These are phyloP conservation scores for Colletes collaris DNA, from an alignment of 2,888 invertebrate species.

Conservation along the genomic window DNA sequence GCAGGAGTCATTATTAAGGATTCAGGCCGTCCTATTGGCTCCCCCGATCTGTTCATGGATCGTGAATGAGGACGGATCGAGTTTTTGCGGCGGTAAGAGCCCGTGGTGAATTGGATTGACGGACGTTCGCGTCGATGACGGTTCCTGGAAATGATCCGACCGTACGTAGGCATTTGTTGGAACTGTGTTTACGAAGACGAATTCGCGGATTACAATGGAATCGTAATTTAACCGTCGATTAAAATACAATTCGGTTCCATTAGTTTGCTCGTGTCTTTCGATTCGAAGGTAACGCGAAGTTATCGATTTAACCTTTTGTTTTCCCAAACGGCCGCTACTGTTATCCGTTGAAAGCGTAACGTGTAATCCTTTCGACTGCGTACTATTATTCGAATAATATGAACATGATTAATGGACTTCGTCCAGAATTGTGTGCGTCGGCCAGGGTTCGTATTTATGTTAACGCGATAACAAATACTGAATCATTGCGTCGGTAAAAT, in stretches of 20 bases:
- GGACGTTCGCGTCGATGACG: slow-evolving; percentile 18
- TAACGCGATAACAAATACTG: neutral
- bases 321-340: neutral
- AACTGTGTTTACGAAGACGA: slow-evolving; percentile 2
- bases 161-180: neutral
- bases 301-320: neutral
- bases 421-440: neutral
- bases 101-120: slow-evolving; percentile 29
- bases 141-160: slow-evolving; percentile 7
- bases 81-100: slow-evolving; percentile 25
- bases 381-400: neutral
- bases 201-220: slow-evolving; percentile 6
- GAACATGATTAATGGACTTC: neutral
- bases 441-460: neutral
- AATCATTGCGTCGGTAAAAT: too few relatives aligned
- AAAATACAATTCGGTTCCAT: slow-evolving; percentile 6
- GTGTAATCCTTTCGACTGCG: neutral
- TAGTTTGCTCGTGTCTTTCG: neutral
- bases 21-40: slow-evolving; percentile 43
- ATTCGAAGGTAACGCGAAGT: neutral
- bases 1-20: slow-evolving; percentile 52
- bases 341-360: neutral
- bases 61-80: slow-evolving; percentile 31
- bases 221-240: slow-evolving; percentile 20
- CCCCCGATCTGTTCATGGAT: slow-evolving; percentile 35